Evolutionary conservation across 2,888 invertebrate species (phyloP), one percentile per base, ranked within the genome.

Genomic region (Megamerina dolium): DNA sequence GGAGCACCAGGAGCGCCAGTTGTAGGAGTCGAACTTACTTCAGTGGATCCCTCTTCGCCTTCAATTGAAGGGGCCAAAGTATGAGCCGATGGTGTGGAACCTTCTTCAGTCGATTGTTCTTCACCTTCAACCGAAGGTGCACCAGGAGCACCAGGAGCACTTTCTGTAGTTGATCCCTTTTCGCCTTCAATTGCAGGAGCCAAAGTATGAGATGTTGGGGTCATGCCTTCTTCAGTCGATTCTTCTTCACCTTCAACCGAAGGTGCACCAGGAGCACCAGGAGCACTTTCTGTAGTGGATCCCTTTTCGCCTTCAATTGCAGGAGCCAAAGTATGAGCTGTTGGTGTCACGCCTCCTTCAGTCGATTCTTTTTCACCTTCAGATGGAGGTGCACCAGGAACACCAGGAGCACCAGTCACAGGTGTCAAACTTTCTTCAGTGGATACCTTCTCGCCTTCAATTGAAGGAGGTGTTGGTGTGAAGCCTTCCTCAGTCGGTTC

Each of bases 141-240:
- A 35, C 41, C 27, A 20, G 36, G 8, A 20, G 57, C 41, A 37
- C 46, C 45, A 27, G 39, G 31, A 37, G 52, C 51, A 32, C 50
- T 17, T 37, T 34, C 43, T 16, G 10, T 40, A 5, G 27, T 14
- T 18, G 49, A 14, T n/a, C 51, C 48, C 37, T 36, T 20, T n/a
- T n/a, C 27, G 32, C 39, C 38, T 13, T 47, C 49, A 30, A 37
- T 16, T 26, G 44, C 17, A 12, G 53, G 35, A 17, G 34, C 45
- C 34, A 13, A 12, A n/a, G 57, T 47, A 10, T 34, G 48, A 20
- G 29, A 37, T 23, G 29, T 26, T 46, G 58, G 23, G 10, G 23
- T 10, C 23, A 23, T 8, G 10, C 8, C 17, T 20, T 44, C 46
- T 18, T 18, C 33, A 2, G 43, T 33, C 2, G 49, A 39, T 14